Base-by-base conservation (phyloP, 2,797 vertebrate genomes). In the Scomberomorus guttatus region DNA sequence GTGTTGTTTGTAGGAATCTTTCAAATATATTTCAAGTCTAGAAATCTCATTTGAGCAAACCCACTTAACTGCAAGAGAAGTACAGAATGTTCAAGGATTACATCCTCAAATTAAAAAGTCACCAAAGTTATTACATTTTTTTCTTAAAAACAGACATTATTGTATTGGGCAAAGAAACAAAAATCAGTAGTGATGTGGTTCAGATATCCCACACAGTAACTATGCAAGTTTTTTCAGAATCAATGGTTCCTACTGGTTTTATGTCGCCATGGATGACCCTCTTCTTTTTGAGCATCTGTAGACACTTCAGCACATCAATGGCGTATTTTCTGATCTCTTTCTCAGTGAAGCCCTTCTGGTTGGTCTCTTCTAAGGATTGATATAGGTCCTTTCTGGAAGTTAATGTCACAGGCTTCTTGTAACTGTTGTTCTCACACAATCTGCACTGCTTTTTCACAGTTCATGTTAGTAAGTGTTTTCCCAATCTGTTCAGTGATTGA, bases 181-280 rank as follows among this genome's bases (percentile, higher is more conserved):
- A 1, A 48, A 24, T 13, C 13, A 10, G 20, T 50, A 22, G 12
- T 42, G 39, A 42, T 42, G 13, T 13, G 39, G 39, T 42, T 42
- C 13, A 42, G 39, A 42, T 42, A 42, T 37, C 34, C 34, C 34
- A 10, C 9, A 37, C 34, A 10, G 34, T 37, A 6, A 37, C 8
- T 37, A 37, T 37, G 34, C 34, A 37, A 3, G 10, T 37, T 37
- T 37, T 37, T 37, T 24, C 9, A 34, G 37, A n/a, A 50, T 5
- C 10, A 18, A 13, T 25, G 14, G 14, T 22, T 17, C 46, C 22
- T 93, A 97, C 96, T 37, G 95, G 96, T 89, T 97, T 97, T 63
- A 97, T 93, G 78, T 97, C 96, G 76, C 96, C 96, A 88, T 97
- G 96, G 88, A 97, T 96, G 66, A 97, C 96, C 88, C 90, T 96